Evolutionary conservation across 2,113 vertebrate genomes (phyloP), one percentile per base, ranked within the genome.

Genomic region (Crotalus horridus): DNA sequence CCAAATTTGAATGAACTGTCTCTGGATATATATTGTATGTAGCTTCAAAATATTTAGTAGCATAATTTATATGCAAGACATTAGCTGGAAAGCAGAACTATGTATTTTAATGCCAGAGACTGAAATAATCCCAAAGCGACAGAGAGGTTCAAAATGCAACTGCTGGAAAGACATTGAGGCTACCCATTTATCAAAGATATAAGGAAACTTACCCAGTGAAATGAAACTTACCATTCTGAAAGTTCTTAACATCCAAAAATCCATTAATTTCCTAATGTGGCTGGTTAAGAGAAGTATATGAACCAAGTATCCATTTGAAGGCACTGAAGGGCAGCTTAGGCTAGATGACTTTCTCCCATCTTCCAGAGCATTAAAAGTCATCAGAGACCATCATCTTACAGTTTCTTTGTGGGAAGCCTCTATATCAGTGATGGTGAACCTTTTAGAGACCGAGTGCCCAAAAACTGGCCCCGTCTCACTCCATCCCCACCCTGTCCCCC

Each of bases 21-120:
- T 87, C 91, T 43, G 85, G 10, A 10, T 85, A 88, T 87, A 69
- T 59, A 88, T 93, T 93, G 59, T 81, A 53, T 90, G 39, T 92
- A 0, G 0, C 6, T 89, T 55, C 64, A 94, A 90, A 51, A 33
- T 74, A 87, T 48, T 92, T 74, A 0, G 0, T 81, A 48, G 8
- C 48, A 21, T 15, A 39, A 15, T 64, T 89, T 86, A 48, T 58
- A 11, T 33, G 33, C 55, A 61, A 17, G 90, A 55, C 10, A 0
- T 58, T 87, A 48, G 12, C 48, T 58, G 46, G 26, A 23, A 89
- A 93, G 39, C 8, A 86, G 74, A 61, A 61, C 26, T 58, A 21
- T 33, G 24, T 85, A n/a, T 59, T 46, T 53, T 51, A 29, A 56
- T 59, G 55, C 74, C 88, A 59, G 88, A 51, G 54, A 51, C 39